Percentiles rank a stretch among this genome's conserved stretches.
Conservation (phyloP, 2,797 vertebrate genomes). For the Neosilurus mollespiculum region DNA sequence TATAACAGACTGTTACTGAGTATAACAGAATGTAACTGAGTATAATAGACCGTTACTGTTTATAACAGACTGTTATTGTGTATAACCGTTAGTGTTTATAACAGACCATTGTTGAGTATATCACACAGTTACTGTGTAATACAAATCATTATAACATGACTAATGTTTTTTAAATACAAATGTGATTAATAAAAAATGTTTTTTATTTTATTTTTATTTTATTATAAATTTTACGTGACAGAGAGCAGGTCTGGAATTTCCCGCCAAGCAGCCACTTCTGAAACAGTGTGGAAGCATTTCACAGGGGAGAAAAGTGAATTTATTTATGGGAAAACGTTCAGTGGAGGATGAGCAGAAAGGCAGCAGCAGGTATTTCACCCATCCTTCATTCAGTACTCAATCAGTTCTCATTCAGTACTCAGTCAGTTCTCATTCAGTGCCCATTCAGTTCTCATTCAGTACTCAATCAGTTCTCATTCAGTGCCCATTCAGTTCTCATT, state of each 20-base stretch:
- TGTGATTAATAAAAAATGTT: not conserved
- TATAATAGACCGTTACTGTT: too few species aligned
- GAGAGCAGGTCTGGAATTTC: slow-evolving; percentile 46
- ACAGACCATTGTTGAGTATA: too few species aligned
- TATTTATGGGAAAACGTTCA: slow-evolving; percentile 68
- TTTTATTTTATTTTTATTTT: not conserved
- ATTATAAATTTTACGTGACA: slow-evolving; percentile 19
- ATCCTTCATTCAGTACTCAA: too few species aligned
- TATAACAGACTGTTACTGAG: too few species aligned
- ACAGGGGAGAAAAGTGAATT: slow-evolving; percentile 66
- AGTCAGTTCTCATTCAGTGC: too few species aligned
- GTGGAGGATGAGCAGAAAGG: slow-evolving; percentile 27
- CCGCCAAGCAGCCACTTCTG: slow-evolving; percentile 39
- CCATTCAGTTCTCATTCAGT: too few species aligned
- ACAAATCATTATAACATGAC: not conserved
- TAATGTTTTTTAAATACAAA: not conserved
- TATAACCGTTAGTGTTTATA: too few species aligned
- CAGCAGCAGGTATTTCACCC: slow-evolving; percentile 58
- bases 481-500: too few species aligned
- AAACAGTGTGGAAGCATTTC: slow-evolving; percentile 55
- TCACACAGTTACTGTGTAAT: too few species aligned
- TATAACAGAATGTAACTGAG: too few species aligned
- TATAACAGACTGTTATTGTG: too few species aligned
- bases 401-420: not conserved
- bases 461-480: too few species aligned